These are phyloP conservation scores for Eupithecia dodoneata DNA, from an alignment of 2,888 invertebrate species.

Conservation along the genomic window DNA sequence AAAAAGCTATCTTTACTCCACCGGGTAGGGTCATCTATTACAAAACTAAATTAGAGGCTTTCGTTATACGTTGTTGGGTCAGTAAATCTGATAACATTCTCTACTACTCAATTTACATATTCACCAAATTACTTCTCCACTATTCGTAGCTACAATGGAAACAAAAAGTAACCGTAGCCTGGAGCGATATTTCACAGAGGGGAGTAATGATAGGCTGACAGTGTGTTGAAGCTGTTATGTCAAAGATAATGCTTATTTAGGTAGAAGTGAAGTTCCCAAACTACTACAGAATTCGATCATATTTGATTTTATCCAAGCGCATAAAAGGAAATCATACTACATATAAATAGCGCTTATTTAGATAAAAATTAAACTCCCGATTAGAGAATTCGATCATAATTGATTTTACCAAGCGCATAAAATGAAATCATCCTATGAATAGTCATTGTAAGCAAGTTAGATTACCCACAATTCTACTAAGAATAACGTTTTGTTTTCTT, in stretches of 20 bases:
- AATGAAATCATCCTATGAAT: too few relatives aligned
- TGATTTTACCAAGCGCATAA: too few relatives aligned
- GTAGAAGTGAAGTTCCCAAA: neutral
- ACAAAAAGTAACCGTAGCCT: conserved; percentile 49
- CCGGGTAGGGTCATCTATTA: conserved; percentile 44
- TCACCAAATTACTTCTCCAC: conserved; percentile 53
- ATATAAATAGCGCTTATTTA: too few relatives aligned
- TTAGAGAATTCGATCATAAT: too few relatives aligned
- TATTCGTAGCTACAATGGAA: conserved; percentile 46
- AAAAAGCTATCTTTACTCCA: conserved; percentile 38
- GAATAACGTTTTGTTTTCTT: too few relatives aligned
- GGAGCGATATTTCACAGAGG: conserved; percentile 51
- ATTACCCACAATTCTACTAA: too few relatives aligned
- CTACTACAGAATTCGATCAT: too few relatives aligned
- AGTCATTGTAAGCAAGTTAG: too few relatives aligned
- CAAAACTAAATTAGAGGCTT: conserved; percentile 44
- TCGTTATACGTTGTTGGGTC: conserved; percentile 57
- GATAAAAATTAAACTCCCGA: too few relatives aligned
- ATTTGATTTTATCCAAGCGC: too few relatives aligned
- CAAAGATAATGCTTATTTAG: neutral
- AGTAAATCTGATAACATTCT: conserved; percentile 64
- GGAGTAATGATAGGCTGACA: conserved; percentile 43
- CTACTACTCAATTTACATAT: conserved; percentile 60
- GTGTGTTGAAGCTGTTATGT: neutral
- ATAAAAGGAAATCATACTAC: too few relatives aligned